These are phyloP conservation scores for Lymantria dispar DNA, from an alignment of 2,888 invertebrate species.

Conservation along the genomic window DNA sequence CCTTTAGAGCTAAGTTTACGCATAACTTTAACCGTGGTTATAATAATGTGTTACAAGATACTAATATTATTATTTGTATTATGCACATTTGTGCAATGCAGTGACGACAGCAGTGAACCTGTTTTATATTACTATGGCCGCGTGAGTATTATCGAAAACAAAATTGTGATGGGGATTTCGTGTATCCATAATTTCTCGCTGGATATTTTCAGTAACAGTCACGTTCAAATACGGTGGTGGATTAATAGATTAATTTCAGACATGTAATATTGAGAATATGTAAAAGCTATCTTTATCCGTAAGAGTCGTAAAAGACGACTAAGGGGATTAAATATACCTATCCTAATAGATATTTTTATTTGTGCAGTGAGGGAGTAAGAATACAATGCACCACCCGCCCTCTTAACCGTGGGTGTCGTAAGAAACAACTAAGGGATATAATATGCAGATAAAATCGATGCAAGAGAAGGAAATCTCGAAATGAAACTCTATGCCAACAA, in stretches of 20 bases:
- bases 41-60: slow-evolving; percentile 47
- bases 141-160: slow-evolving; percentile 47
- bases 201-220: background rate
- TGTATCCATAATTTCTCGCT: background rate
- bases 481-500: too few relatives aligned
- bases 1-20: slow-evolving; percentile 18
- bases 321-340: too few relatives aligned
- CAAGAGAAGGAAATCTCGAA: too few relatives aligned
- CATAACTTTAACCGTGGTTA: slow-evolving; percentile 5
- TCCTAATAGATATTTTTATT: too few relatives aligned
- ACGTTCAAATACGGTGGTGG: background rate
- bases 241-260: background rate
- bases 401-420: too few relatives aligned
- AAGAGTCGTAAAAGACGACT: too few relatives aligned
- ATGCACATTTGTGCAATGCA: slow-evolving; percentile 22
- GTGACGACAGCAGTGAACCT: slow-evolving; percentile 47
- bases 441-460: too few relatives aligned
- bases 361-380: too few relatives aligned
- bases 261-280: too few relatives aligned
- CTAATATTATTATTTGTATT: slow-evolving; percentile 36
- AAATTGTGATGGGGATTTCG: background rate
- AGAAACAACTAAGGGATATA: too few relatives aligned
- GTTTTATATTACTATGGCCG: slow-evolving; percentile 68
- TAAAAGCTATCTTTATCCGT: too few relatives aligned
- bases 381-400: too few relatives aligned